Conservation (phyloP, 2,888 invertebrate species). For the Dolichomitus sp. region DNA sequence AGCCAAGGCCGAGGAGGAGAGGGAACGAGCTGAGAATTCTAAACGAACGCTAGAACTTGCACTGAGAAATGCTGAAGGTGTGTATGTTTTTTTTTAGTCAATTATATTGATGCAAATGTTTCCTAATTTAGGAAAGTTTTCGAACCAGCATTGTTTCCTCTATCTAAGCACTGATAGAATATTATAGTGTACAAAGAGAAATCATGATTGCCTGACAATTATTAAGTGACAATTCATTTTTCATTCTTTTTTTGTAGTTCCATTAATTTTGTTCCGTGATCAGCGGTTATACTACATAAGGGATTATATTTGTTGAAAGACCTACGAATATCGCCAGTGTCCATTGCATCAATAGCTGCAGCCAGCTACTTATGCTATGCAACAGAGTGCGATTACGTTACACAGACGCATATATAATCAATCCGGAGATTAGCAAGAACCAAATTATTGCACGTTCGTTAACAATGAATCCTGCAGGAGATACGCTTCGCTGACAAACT, state of each 20-base stretch:
- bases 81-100: not conserved
- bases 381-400: not conserved
- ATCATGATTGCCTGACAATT: too few species aligned
- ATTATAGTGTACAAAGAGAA: too few species aligned
- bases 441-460: constrained; percentile 15
- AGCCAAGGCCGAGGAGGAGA: constrained; percentile 87
- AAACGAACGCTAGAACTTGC: constrained; percentile 88
- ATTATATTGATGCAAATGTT: not conserved
- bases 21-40: constrained; percentile 87
- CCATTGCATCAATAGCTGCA: not conserved
- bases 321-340: not conserved
- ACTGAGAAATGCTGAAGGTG: constrained; percentile 91
- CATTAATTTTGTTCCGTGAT: too few species aligned
- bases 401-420: not conserved
- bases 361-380: not conserved
- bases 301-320: not conserved
- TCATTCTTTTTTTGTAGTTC: too few species aligned
- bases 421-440: not conserved
- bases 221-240: too few species aligned
- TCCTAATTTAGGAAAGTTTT: too few species aligned
- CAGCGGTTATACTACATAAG: too few species aligned
- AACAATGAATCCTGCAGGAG: constrained; percentile 31
- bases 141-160: too few species aligned
- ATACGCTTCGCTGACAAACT: constrained; percentile 34
- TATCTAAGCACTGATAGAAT: too few species aligned